Base-by-base conservation (phyloP, 1,140 invertebrate genomes). In the Drosophila busckii region DNA sequence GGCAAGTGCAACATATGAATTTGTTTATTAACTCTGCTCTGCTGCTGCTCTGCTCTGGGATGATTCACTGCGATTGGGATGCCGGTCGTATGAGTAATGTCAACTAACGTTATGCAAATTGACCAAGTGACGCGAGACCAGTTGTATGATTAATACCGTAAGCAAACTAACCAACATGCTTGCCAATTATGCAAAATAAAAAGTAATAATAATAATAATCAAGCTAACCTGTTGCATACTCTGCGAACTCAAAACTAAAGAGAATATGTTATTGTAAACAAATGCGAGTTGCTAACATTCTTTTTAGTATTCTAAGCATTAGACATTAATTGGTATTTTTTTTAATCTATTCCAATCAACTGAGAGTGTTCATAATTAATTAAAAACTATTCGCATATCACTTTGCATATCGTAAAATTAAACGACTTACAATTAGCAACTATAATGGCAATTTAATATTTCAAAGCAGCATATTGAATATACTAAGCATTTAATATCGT, bases 101-200 rank as follows among this genome's bases (percentile, higher is more conserved):
- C 22, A 26, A 38, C n/a, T 38, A 28, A 16, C 31, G 26, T 35
- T 54, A 73, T 76, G 61, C 71, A 66, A 76, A 76, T 64, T 17
- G 20, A 19, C 13, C n/a, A n/a, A n/a, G n/a, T n/a, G 16, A 19
- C 34, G 16, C 15, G 20, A n/a, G 32, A 15, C 12, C 7, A 38
- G 13, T 46, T 31, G 19, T 13, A 34, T 66, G 50, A 59, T 70
- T 65, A 58, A 70, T 62, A 45, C 54, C 17, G 31, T 20, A 25
- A 54, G 32, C 38, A 29, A 42, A 7, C 16, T 49, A 52, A 16
- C 23, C 38, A 58, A 53, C 23, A 32, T 45, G 54, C 46, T 60
- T 35, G 20, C 34, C 56, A 61, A 61, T 54, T 46, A 61, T 54
- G 40, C 32, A 23, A 35, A 46, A 15, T 48, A 17, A 37, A 16